Evolutionary conservation across 2,797 vertebrate genomes (phyloP), one percentile per base, ranked within the genome.

Genomic region (Paguma larvata): DNA sequence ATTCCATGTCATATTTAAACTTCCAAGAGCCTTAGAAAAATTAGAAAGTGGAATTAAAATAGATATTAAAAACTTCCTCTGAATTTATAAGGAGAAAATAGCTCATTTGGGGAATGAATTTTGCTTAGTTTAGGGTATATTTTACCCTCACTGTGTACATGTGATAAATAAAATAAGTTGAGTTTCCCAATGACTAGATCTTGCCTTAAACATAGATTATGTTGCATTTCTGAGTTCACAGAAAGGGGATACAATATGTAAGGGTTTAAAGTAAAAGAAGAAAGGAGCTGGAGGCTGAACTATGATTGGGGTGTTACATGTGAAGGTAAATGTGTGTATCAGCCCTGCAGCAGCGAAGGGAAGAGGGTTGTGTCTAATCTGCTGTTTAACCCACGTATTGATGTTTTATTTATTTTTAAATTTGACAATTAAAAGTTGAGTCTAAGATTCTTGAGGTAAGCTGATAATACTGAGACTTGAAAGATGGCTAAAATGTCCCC

Each of bases 51-150:
- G 38, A 65, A 63, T 85, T 63, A 65, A 75, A 80, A 30, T 46
- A 86, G 70, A 23, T 95, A 83, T 38, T 79, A 70, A 86, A 91
- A 89, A 70, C 10, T 79, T 85, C 65, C n/a, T 93, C 82, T 89
- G 65, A 91, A 91, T 84, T 93, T 91, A 68, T 70, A 86, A 83
- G 73, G 32, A 62, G 25, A 75, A 93, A 93, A 83, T 84, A 78
- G 15, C 53, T 93, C 14, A n/a, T 56, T 82, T 93, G 72, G 27
- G 8, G 16, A 93, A 48, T 80, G 16, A 44, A 38, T 92, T 87
- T 95, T 96, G n/a, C 65, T 94, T 51, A 19, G 92, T 94, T 93
- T 89, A 91, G 44, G 51, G 6, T 68, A 59, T 53, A 53, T 72
- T 84, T 79, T 34, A 5, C 48, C 6, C 6, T 48, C n/a, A 70